Evolutionary conservation across 2,797 vertebrate genomes (phyloP).

Genomic region (Intellagama lesueurii): DNA sequence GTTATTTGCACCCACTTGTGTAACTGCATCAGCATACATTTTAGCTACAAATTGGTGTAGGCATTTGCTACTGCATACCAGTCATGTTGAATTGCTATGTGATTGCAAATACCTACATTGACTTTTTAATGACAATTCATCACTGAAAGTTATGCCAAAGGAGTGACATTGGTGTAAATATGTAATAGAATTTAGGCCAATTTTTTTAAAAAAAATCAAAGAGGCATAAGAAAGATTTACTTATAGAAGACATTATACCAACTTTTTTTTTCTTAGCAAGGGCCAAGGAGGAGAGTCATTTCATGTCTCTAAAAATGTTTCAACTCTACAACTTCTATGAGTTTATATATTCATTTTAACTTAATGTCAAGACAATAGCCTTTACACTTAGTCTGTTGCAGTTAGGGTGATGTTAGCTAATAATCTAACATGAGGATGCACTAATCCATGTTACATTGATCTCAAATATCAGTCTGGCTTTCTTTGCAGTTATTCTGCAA

Average conservation of each 20-base stretch:
- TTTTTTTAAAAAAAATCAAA: not conserved
- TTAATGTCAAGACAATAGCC: not conserved
- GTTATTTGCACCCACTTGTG: too few species aligned
- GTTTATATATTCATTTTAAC: not conserved
- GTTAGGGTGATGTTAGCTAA: not conserved
- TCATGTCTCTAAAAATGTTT: not conserved
- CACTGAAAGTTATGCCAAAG: too few species aligned
- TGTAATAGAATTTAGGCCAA: too few species aligned
- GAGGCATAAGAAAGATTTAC: not conserved
- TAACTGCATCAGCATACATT: too few species aligned
- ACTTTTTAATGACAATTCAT: too few species aligned
- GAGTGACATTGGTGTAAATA: too few species aligned
- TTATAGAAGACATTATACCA: not conserved
- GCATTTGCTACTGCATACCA: too few species aligned
- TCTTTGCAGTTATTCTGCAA: constrained; percentile 6
- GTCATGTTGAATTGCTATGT: too few species aligned
- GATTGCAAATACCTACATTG: too few species aligned
- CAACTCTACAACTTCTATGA: not conserved
- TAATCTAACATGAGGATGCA: not conserved
- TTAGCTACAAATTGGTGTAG: too few species aligned
- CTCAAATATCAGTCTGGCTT: not conserved
- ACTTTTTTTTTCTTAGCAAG: not conserved
- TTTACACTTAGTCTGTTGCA: not conserved
- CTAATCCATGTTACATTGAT: not conserved
- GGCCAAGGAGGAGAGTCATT: not conserved